Evolutionary conservation across 2,797 vertebrate species (phyloP).

Genomic region (Poeciliopsis presidionis): DNA sequence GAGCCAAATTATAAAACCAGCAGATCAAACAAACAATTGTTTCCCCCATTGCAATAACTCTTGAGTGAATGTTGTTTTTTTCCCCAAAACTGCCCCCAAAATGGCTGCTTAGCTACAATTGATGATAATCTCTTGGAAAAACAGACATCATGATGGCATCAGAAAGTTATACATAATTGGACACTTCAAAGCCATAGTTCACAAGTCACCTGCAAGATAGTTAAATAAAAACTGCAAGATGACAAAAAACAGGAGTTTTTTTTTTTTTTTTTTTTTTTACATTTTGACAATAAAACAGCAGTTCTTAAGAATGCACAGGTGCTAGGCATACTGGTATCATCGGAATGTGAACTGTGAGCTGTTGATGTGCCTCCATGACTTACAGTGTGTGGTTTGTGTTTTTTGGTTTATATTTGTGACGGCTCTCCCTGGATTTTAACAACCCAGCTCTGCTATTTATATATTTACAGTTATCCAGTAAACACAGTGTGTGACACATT

Average conservation of each 20-base stretch:
- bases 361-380: constrained; percentile 49
- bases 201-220: constrained; percentile 24
- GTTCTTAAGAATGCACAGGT: constrained; percentile 46
- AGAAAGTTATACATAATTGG: constrained; percentile 32
- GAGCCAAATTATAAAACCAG: background rate
- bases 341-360: constrained; percentile 67
- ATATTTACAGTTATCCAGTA: constrained; percentile 54
- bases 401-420: constrained; percentile 53
- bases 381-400: constrained; percentile 62
- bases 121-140: constrained; percentile 11
- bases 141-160: constrained; percentile 28
- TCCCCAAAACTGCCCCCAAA: background rate
- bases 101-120: background rate
- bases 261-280: constrained; percentile 21
- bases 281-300: constrained; percentile 45
- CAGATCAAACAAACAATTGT: background rate
- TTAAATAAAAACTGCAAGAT: constrained; percentile 7
- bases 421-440: constrained; percentile 7
- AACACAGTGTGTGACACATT: constrained; percentile 22
- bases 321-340: constrained; percentile 46
- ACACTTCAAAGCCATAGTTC: constrained; percentile 34
- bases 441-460: constrained; percentile 18
- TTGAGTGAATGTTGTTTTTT: background rate
- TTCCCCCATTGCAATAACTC: constrained; percentile 1
- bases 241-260: constrained; percentile 30